A percentile compares a stretch with the other conserved stretches of the same genome.
Evolutionary conservation across 2,888 invertebrate genomes (phyloP).

Genomic region (Eumacrocentrus americanus): DNA sequence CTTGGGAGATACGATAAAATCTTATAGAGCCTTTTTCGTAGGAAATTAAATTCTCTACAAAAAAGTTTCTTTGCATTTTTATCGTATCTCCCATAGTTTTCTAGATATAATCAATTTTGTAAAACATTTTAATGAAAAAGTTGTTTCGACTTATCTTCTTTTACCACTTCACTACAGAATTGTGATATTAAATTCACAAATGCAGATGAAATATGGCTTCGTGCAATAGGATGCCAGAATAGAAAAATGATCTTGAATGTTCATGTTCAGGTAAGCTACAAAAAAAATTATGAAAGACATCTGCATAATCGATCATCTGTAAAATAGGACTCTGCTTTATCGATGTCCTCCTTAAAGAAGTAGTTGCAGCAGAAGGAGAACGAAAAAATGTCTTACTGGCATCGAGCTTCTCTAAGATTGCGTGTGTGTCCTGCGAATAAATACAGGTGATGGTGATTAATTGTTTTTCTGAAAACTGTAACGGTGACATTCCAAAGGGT

Average conservation of each 20-base stretch:
- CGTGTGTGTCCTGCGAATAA: conserved; percentile 38
- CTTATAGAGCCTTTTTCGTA: too few species aligned
- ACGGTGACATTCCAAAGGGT: not conserved
- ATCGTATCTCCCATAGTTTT: too few species aligned
- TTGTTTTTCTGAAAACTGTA: conserved; percentile 9
- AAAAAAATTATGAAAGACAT: not conserved
- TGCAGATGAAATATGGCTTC: not conserved
- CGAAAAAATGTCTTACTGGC: conserved; percentile 41
- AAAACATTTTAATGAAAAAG: too few species aligned
- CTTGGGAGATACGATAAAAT: too few species aligned
- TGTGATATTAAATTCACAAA: not conserved
- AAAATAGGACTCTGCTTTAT: not conserved
- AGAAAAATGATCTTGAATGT: too few species aligned
- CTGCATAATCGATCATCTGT: too few species aligned
- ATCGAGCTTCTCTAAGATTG: conserved; percentile 45
- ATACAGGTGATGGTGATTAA: conserved; percentile 18
- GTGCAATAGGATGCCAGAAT: too few species aligned
- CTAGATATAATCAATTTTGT: too few species aligned
- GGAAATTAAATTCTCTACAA: too few species aligned
- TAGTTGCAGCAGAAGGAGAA: conserved; percentile 8
- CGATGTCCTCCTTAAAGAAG: not conserved
- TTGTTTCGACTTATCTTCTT: too few species aligned
- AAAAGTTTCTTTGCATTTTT: too few species aligned
- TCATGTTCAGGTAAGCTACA: not conserved
- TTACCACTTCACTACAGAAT: not conserved